These are phyloP conservation scores for Cephonodes hylas DNA, from an alignment of 2,888 invertebrate species.

Conservation along the genomic window DNA sequence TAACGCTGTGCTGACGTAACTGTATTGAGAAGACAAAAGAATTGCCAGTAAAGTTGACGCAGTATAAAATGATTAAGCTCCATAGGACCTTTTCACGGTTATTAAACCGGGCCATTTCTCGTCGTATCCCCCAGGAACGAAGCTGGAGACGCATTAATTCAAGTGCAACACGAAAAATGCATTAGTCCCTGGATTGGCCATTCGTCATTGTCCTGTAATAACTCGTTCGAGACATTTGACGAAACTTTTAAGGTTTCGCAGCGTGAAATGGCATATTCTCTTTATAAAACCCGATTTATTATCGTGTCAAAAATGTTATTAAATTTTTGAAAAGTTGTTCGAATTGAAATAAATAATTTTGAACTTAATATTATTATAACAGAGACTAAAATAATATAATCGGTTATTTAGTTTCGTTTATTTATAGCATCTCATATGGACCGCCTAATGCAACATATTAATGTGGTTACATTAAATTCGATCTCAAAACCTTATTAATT, in stretches of 20 bases:
- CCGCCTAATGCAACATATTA: no score
- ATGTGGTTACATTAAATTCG: not conserved
- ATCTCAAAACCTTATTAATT: not conserved
- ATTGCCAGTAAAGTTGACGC: conserved; percentile 27
- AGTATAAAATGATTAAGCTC: conserved; percentile 39
- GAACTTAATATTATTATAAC: not conserved
- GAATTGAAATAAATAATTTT: not conserved
- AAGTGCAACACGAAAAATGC: conserved; percentile 81
- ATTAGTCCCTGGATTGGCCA: conserved; percentile 60
- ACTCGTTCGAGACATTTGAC: conserved; percentile 6
- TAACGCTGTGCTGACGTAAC: not conserved
- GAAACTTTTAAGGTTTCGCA: conserved; percentile 4
- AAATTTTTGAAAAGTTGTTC: not conserved
- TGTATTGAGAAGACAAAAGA: conserved; percentile 29
- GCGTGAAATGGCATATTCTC: not conserved
- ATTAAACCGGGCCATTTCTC: conserved; percentile 41
- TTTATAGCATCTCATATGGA: no score
- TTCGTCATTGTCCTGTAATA: conserved; percentile 65
- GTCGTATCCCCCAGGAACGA: conserved; percentile 38
- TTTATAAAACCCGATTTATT: not conserved
- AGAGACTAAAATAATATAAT: not conserved
- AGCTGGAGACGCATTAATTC: conserved; percentile 71
- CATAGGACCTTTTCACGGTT: conserved; percentile 50
- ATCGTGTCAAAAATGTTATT: not conserved
- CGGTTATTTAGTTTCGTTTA: not conserved